Percentiles rank a stretch among this genome's conserved stretches.
Conservation (phyloP, 2,888 invertebrate species). For the Toxonevra muliebris region DNA sequence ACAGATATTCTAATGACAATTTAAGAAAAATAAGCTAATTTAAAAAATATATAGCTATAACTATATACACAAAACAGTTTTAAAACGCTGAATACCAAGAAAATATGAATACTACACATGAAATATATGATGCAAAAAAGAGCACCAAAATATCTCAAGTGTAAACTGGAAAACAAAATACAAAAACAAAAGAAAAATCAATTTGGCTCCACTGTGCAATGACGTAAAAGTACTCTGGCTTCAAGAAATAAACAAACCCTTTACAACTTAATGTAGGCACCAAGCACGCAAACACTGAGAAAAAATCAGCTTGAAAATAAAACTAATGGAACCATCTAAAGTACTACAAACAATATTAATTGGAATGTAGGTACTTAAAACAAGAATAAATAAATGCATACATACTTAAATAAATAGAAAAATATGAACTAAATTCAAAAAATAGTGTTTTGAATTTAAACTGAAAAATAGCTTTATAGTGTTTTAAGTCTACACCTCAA, state of each 20-base stretch:
- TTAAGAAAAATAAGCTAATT: conserved; percentile 21
- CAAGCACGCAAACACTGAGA: conserved; percentile 29
- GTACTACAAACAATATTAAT: conserved; percentile 1
- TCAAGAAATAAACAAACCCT: too few species aligned
- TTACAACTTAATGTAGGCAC: neutral
- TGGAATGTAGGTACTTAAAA: neutral
- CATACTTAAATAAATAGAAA: conserved; percentile 17
- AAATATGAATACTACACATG: too few species aligned
- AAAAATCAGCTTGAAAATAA: conserved; percentile 13
- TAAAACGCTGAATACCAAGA: neutral
- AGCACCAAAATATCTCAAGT: too few species aligned
- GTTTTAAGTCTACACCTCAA: conserved; percentile 47
- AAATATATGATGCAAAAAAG: too few species aligned
- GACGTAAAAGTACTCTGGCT: too few species aligned
- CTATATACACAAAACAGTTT: neutral
- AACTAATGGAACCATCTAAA: neutral
- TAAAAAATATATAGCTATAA: neutral
- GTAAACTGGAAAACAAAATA: too few species aligned
- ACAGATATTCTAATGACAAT: conserved; percentile 12
- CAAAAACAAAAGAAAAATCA: too few species aligned
- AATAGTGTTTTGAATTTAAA: conserved; percentile 48
- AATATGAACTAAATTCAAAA: conserved; percentile 25
- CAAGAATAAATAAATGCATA: conserved; percentile 9
- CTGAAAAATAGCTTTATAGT: conserved; percentile 61
- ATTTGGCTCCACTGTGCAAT: too few species aligned